These are phyloP conservation scores for silkworm (Bombyx mori) DNA, from an alignment of 1,140 invertebrate species.

Conservation along the genomic window ASM3026992v2 NC_085117.1:14234001-14234500, in stretches of 20 bases:
- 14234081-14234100: constrained; percentile 48
- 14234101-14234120: constrained; percentile 27
- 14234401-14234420: no score
- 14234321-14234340: no score
- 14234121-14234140: constrained; percentile 61
- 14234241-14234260: constrained; percentile 24
- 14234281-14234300: no score
- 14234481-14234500: no score
- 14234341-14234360: no score
- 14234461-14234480: no score
- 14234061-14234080: constrained; percentile 51
- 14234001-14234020: constrained; percentile 54
- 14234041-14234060: constrained; percentile 28
- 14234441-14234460: no score
- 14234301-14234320: no score
- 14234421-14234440: no score
- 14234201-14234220: constrained; percentile 49
- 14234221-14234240: constrained; percentile 45
- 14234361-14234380: no score
- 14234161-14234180: constrained; percentile 64
- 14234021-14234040: constrained; percentile 47
- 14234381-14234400: no score
- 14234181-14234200: constrained; percentile 62
- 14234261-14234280: no score
- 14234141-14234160: constrained; percentile 59